These are phyloP conservation scores for Drosophila meridiana DNA, from an alignment of 2,888 invertebrate genomes.

Conservation along the genomic window DNA sequence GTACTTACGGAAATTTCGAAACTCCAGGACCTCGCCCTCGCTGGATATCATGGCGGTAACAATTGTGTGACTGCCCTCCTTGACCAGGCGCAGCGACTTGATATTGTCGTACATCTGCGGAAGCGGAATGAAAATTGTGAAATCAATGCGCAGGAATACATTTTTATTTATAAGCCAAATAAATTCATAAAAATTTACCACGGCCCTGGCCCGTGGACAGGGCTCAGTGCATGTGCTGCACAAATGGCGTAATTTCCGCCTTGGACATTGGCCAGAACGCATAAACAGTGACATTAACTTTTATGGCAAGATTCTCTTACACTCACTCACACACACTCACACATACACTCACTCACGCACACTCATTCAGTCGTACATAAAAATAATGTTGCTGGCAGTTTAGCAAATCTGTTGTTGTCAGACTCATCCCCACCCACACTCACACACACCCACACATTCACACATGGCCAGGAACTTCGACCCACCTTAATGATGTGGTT, in stretches of 20 bases:
- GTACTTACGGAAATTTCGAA: slow-evolving; percentile 86
- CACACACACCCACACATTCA: slow-evolving; percentile 28
- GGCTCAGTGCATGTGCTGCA: slow-evolving; percentile 71
- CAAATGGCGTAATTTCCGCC: slow-evolving; percentile 78
- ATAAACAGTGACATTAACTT: slow-evolving; percentile 82
- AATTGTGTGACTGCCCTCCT: slow-evolving; percentile 88
- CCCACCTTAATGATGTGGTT: slow-evolving; percentile 95
- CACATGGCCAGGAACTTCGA: slow-evolving; percentile 29
- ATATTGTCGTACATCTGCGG: slow-evolving; percentile 96
- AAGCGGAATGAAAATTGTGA: slow-evolving; percentile 68
- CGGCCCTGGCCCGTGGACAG: slow-evolving; percentile 13
- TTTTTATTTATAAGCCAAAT: slow-evolving; percentile 79
- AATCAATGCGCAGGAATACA: slow-evolving; percentile 68
- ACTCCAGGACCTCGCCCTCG: slow-evolving; percentile 95
- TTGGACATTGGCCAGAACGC: slow-evolving; percentile 79
- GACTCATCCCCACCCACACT: slow-evolving; percentile 24
- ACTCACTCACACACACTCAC: slow-evolving; percentile 22
- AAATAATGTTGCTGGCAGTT: slow-evolving; percentile 80
- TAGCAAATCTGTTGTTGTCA: slow-evolving; percentile 81
- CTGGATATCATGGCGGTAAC: slow-evolving; percentile 94
- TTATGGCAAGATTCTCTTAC: slow-evolving; percentile 69
- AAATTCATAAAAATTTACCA: slow-evolving; percentile 80
- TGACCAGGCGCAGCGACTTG: slow-evolving; percentile 89
- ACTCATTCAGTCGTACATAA: slow-evolving; percentile 61
- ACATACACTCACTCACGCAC: slow-evolving; percentile 19